Percentiles rank a stretch among this genome's conserved stretches.
Conservation (phyloP, 2,113 vertebrate species). For the Ammodytes marinus region DNA sequence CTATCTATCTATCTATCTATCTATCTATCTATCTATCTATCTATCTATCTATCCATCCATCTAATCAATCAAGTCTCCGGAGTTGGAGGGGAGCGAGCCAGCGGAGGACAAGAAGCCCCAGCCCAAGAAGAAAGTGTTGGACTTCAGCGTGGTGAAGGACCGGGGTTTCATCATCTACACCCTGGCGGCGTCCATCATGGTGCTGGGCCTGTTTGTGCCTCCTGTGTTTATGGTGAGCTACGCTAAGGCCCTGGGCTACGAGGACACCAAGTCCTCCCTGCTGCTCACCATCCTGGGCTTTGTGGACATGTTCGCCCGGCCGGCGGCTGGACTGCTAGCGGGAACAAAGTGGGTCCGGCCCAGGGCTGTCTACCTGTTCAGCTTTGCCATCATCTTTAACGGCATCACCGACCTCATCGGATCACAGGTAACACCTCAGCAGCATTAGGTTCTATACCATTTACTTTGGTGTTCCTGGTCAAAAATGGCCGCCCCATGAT, state of each 20-base stretch:
- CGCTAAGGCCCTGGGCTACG: conserved; percentile 88
- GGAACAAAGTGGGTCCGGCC: conserved; percentile 90
- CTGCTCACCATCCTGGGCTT: conserved; percentile 92
- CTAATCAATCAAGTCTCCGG: not conserved
- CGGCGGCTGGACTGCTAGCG: conserved; percentile 88
- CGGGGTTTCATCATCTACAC: conserved; percentile 91
- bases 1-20: too few relatives aligned
- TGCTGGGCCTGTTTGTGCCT: conserved; percentile 94
- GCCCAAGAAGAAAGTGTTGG: conserved; percentile 86
- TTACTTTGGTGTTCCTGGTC: too few relatives aligned
- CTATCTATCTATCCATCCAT: too few relatives aligned
- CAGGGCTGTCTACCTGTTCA: conserved; percentile 91
- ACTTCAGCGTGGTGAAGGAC: conserved; percentile 91
- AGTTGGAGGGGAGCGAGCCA: conserved; percentile 41
- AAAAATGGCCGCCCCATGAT: too few relatives aligned
- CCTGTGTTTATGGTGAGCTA: conserved; percentile 95
- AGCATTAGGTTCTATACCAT: not conserved
- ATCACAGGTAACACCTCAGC: conserved; percentile 72
- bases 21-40: too few relatives aligned
- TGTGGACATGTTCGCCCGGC: conserved; percentile 93
- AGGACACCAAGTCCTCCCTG: conserved; percentile 90
- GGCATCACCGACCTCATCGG: conserved; percentile 90
- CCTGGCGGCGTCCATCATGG: conserved; percentile 91
- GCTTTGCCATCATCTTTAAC: conserved; percentile 95
- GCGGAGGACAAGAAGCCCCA: conserved; percentile 49